phyloP scores from a whole-genome alignment of 2,888 invertebrate genomes.

The Drosophila pseudotakahashii region DNA sequence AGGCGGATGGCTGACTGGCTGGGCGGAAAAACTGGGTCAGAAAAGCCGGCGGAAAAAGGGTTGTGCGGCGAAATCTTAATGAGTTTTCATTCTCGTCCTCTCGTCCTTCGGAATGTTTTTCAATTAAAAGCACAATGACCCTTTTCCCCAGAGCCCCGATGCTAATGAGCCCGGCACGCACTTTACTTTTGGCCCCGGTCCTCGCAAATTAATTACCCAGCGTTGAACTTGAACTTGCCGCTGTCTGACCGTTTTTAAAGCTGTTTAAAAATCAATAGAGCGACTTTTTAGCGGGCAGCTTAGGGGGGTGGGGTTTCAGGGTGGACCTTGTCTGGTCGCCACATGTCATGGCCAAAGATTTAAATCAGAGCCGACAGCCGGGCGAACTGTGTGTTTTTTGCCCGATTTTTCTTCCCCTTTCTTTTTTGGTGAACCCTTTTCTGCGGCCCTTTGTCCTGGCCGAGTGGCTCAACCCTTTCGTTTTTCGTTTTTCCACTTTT shows the following conservation, averaged over 20 bases:
- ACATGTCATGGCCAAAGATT: constrained; percentile 76
- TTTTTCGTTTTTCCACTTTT: no score
- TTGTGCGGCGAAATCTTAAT: constrained; percentile 67
- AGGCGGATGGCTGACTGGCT: no score
- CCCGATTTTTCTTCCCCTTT: constrained; percentile 25
- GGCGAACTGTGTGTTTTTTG: constrained; percentile 36
- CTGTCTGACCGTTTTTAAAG: constrained; percentile 53
- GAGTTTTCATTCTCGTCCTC: constrained; percentile 58
- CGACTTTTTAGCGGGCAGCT: no score
- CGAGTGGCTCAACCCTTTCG: constrained; percentile 48
- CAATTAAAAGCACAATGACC: constrained; percentile 80
- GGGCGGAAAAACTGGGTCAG: constrained; percentile 66
- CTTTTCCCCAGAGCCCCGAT: constrained; percentile 31
- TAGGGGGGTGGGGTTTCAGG: not conserved
- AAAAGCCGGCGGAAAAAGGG: constrained; percentile 51
- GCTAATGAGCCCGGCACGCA: constrained; percentile 67
- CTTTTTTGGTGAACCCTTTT: constrained; percentile 55
- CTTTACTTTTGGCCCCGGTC: constrained; percentile 28
- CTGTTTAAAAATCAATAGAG: constrained; percentile 12
- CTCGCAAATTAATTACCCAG: constrained; percentile 76
- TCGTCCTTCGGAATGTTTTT: constrained; percentile 46
- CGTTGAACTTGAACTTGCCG: constrained; percentile 78
- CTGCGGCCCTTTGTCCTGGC: constrained; percentile 43
- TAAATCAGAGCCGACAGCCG: constrained; percentile 76
- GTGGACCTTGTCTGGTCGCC: constrained; percentile 60